phyloP scores from a whole-genome alignment of 2,888 invertebrate species.

The Rhynchonema sp. region DNA sequence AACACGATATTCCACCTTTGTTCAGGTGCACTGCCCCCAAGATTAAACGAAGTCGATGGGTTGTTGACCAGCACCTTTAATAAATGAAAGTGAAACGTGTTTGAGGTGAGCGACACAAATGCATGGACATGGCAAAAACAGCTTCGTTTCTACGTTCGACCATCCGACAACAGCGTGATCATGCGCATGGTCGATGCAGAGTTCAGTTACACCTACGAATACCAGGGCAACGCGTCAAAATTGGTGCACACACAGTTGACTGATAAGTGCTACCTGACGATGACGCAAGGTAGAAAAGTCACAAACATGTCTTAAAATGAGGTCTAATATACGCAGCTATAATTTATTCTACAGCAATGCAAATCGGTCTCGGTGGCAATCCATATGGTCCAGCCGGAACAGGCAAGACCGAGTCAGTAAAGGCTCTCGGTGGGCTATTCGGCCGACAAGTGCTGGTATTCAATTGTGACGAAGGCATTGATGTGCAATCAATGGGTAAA shows the following conservation, averaged over 20 bases:
- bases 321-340: background rate
- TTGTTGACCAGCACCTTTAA: too few species aligned
- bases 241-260: slow-evolving; percentile 86
- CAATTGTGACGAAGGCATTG: slow-evolving; percentile 94
- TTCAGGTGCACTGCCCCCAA: too few species aligned
- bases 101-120: too few species aligned
- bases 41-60: too few species aligned
- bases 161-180: slow-evolving; percentile 39
- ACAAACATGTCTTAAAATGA: too few species aligned
- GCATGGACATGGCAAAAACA: too few species aligned
- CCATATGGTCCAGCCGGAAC: slow-evolving; percentile 98
- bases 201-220: slow-evolving; percentile 90
- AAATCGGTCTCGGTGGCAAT: slow-evolving; percentile 87
- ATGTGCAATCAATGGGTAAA: slow-evolving; percentile 68
- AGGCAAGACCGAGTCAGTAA: slow-evolving; percentile 95
- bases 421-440: slow-evolving; percentile 39
- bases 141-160: slow-evolving; percentile 44
- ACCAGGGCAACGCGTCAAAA: slow-evolving; percentile 84
- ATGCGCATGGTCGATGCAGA: slow-evolving; percentile 78
- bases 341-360: slow-evolving; percentile 44
- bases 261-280: slow-evolving; percentile 86
- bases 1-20: too few species aligned
- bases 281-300: slow-evolving; percentile 53
- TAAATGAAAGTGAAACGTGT: too few species aligned
- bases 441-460: slow-evolving; percentile 50